phyloP scores from a whole-genome alignment of 2,113 vertebrate species.

The Otis tarda region DNA sequence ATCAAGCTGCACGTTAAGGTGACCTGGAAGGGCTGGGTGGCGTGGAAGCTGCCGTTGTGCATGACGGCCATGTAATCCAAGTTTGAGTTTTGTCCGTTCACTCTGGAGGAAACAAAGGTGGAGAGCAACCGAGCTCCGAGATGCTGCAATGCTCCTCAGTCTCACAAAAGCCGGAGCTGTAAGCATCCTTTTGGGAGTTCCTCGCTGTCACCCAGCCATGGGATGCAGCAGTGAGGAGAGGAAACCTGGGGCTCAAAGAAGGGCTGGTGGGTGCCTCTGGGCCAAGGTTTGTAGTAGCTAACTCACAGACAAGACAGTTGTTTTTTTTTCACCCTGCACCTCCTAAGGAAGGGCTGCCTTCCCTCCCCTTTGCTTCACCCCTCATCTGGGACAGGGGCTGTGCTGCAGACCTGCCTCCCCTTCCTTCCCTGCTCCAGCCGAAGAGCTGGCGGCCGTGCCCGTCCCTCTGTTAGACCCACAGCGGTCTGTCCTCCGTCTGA shows the following conservation, averaged over 20 bases:
- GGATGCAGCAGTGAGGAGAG: background rate
- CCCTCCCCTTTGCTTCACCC: background rate
- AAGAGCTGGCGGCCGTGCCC: background rate
- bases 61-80: background rate
- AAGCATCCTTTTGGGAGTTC: fast-evolving
- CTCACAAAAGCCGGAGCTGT: background rate
- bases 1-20: conserved; percentile 50
- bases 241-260: background rate
- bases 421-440: too few relatives aligned
- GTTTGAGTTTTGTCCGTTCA: background rate
- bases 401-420: background rate
- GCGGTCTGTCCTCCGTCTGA: background rate
- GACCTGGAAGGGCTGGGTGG: conserved; percentile 16
- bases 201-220: fast-evolving
- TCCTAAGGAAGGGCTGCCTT: background rate
- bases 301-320: background rate
- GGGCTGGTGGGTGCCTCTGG: background rate
- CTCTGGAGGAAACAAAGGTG: conserved; percentile 6
- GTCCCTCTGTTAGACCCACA: background rate
- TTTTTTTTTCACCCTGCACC: background rate
- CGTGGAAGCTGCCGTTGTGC: conserved; percentile 9
- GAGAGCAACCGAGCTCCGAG: background rate
- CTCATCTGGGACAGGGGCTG: background rate
- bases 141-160: fast-evolving
- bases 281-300: background rate